Conservation (phyloP, 2,113 vertebrate species). For the Esox niger region DNA sequence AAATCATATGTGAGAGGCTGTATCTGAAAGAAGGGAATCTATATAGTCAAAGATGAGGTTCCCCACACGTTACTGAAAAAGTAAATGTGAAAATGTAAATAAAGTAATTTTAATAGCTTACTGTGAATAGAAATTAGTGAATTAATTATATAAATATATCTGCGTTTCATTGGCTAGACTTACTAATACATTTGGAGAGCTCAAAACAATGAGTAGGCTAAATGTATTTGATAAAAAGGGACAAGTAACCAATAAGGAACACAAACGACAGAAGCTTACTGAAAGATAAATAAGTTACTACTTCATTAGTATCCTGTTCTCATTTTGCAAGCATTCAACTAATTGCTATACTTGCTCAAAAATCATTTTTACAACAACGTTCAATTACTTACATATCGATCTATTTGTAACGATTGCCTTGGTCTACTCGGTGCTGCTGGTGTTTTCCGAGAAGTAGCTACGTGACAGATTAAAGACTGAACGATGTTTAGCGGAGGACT, state of each 20-base stretch:
- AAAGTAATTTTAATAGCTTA: no score
- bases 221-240: neutral
- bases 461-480: constrained; percentile 1
- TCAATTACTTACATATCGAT: neutral
- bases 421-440: neutral
- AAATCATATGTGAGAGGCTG: neutral
- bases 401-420: constrained; percentile 4
- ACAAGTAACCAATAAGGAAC: neutral
- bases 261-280: neutral
- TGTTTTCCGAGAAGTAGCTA: neutral
- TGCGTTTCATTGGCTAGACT: no score
- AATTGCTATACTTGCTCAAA: neutral
- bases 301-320: no score
- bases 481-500: neutral
- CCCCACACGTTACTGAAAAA: no score
- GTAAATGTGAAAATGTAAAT: no score
- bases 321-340: neutral
- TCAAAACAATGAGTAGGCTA: no score
- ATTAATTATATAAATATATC: no score
- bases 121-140: no score
- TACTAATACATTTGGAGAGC: no score
- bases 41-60: no score
- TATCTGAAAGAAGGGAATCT: no score
- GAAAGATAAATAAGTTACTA: no score
- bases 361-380: neutral